Evolutionary conservation across 2,888 invertebrate genomes (phyloP), one percentile per base, ranked within the genome.

Genomic region (Mythimna ferrago): DNA sequence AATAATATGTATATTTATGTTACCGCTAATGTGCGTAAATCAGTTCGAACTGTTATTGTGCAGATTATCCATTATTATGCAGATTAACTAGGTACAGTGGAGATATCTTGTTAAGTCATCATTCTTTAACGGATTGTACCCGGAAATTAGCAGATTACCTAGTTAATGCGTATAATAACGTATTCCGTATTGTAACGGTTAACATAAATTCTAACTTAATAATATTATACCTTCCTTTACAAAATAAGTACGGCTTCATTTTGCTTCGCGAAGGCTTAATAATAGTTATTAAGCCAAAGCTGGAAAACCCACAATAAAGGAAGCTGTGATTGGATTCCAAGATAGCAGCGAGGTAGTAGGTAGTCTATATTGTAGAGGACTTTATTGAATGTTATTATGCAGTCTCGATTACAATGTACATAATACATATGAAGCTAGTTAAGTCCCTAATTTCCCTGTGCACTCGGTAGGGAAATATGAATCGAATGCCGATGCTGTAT

Each of bases 281-380:
- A 48, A 75, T 9, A 14, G 26, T 26, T 14, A 32, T 32, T 32
- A 32, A 26, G 3, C 6, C 6, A 51, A 76, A 57, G 21, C 57
- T 51, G 19, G 11, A 58, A 60, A 54, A 1, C 69, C 44, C 26
- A 51, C 41, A 32, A 35, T 68, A 60, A 54, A 69, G 26, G 10
- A 60, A 26, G 26, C 53, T 68, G 26, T 35, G 68, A 53, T 56
- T 60, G n/a, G 32, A 53, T 77, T 68, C 58, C n/a, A 56, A 65
- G 76, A 73, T 53, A 44, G 16, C 14, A n/a, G 11, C 7, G 48
- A 14, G 4, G 48, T 48, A 19, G 16, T 48, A 48, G 48, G 6
- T 19, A 26, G 16, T 19, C n/a, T 48, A 32, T 58, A 11, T 26
- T 35, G 11, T 44, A 14, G 21, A 16, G 19, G 11, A 32, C 7